Conservation (phyloP, 2,113 vertebrate genomes). For the Toxotes jaculatrix region DNA sequence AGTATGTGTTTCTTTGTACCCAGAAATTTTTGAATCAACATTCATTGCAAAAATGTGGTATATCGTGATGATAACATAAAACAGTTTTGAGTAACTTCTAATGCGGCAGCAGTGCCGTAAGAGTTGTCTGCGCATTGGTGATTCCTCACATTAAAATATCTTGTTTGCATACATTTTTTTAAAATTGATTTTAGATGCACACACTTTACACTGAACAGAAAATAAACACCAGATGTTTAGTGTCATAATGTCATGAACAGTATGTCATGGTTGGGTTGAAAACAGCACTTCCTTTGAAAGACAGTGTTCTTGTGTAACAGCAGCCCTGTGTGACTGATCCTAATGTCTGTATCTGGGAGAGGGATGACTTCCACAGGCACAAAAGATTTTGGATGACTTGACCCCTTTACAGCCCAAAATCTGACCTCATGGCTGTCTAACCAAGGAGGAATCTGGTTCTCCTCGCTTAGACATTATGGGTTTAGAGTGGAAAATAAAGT, state of each 20-base stretch:
- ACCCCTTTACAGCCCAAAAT: conserved; percentile 54
- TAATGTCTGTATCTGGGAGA: conserved; percentile 37
- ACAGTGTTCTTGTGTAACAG: conserved; percentile 69
- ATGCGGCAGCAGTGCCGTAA: neutral
- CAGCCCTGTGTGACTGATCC: conserved; percentile 58
- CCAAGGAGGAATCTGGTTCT: conserved; percentile 22
- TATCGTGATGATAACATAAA: too few species aligned
- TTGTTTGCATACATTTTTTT: conserved; percentile 4
- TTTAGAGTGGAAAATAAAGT: conserved; percentile 28
- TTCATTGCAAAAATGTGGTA: conserved; percentile 5
- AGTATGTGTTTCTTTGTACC: conserved; percentile 16
- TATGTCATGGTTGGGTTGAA: conserved; percentile 11
- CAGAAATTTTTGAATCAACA: conserved; percentile 25
- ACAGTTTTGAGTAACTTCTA: too few species aligned
- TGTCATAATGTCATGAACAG: conserved; percentile 19
- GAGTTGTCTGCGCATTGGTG: conserved; percentile 17
- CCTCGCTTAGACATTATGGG: conserved; percentile 20
- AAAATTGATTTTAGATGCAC: neutral
- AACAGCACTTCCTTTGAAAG: conserved; percentile 15
- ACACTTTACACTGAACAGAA: neutral
- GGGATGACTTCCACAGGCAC: conserved; percentile 53
- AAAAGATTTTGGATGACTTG: conserved; percentile 61
- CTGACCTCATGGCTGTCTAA: conserved; percentile 39
- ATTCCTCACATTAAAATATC: conserved; percentile 29
- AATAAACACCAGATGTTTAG: conserved; percentile 24